Conservation (phyloP, 1,140 invertebrate species). For the Drosophila sp. region DNA sequence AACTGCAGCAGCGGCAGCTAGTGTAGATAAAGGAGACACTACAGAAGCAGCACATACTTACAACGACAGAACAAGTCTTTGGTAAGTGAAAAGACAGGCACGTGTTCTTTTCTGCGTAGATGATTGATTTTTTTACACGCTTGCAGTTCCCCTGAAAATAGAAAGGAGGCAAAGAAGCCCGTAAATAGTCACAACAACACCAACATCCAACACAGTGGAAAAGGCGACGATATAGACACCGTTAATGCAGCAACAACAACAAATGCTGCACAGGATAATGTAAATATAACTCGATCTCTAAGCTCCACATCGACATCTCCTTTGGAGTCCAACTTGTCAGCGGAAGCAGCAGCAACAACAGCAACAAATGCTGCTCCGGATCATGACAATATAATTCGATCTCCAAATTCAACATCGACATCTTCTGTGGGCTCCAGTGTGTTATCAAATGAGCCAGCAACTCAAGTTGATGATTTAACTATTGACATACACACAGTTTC, state of each 20-base stretch:
- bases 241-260: neutral
- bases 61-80: neutral
- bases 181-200: constrained; percentile 28
- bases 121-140: constrained; percentile 33
- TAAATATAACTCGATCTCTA: neutral
- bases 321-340: too few species aligned
- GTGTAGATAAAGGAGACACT: neutral
- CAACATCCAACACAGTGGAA: neutral
- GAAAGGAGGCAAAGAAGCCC: constrained; percentile 9
- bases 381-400: neutral
- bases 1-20: neutral
- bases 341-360: too few species aligned
- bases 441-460: neutral
- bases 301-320: neutral
- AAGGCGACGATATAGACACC: constrained; percentile 5
- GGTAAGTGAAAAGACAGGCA: constrained; percentile 11
- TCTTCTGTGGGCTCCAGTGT: too few species aligned
- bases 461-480: neutral
- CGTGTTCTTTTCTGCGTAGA: neutral
- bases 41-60: neutral
- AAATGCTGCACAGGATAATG: neutral
- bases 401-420: neutral
- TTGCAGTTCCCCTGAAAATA: constrained; percentile 5
- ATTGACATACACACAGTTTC: neutral
- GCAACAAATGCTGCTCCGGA: neutral